Evolutionary conservation across 2,797 vertebrate species (phyloP).

Genomic region (Gambelia wislizenii): DNA sequence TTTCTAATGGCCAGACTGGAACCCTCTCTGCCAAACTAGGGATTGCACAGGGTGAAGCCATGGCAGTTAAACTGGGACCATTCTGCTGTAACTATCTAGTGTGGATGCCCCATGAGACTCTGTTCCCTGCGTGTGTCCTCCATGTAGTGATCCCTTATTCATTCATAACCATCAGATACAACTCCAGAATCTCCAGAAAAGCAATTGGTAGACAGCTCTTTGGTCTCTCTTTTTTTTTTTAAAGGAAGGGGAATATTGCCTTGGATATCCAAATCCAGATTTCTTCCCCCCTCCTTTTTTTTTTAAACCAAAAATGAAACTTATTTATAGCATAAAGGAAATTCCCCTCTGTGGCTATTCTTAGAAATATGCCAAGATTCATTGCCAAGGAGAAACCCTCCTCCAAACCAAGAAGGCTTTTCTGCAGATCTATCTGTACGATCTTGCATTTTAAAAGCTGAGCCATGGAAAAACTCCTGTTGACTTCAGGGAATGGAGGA

Average conservation of each 20-base stretch:
- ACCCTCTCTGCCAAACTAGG: no score
- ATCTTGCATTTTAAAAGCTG: background rate
- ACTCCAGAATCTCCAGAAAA: background rate
- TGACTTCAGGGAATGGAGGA: background rate
- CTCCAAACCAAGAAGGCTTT: accelerated
- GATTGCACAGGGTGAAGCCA: no score
- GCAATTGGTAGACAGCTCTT: no score
- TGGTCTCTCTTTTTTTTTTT: background rate
- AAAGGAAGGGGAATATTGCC: background rate
- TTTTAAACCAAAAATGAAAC: background rate
- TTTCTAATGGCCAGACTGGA: no score
- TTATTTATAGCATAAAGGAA: conserved; percentile 22
- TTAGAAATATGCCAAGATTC: background rate
- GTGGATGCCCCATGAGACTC: background rate
- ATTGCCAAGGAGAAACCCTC: conserved; percentile 34
- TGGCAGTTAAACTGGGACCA: no score
- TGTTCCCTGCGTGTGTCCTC: no score
- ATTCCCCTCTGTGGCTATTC: conserved; percentile 24
- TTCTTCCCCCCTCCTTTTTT: background rate
- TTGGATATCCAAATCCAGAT: background rate
- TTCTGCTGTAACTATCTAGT: no score
- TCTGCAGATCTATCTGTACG: background rate
- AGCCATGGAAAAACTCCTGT: background rate
- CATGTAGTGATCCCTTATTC: background rate
- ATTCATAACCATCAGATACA: background rate